Evolutionary conservation across 2,113 vertebrate species (phyloP), one percentile per base, ranked within the genome.

Genomic region (Riparia riparia): DNA sequence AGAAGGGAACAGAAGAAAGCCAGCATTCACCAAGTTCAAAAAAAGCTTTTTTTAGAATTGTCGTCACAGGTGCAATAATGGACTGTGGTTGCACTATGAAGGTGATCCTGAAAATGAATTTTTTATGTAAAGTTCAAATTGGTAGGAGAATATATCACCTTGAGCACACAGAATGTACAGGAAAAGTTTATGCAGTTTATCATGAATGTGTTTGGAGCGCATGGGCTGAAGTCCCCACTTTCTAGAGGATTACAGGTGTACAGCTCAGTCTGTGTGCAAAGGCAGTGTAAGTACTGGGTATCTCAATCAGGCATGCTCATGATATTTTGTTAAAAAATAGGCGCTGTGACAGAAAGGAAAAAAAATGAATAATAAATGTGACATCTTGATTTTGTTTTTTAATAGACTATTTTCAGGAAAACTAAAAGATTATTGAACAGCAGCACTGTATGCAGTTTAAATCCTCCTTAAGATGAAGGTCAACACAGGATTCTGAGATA

Each of bases 401-500:
- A 84, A 58, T 80, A 49, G 34, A 71, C 31, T 83, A 5, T 82
- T 94, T 96, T 91, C 41, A 92, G 61, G 25, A 60, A 79, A 93
- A 86, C 79, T 94, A 77, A 94, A 50, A 89, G 81, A 11, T 72
- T 49, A 90, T 74, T 91, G 85, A 93, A 80, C 16, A 68, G 60
- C 58, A 90, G 45, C 24, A 28, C 65, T 81, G 20, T 72, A 64
- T 2, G 8, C 61, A 80, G 63, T 80, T 90, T 79, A 97, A 96
- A 89, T 87, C 91, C 50, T 82, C 65, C 53, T 90, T 80, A 84
- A 88, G 71, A 86, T 70, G 58, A 96, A 95, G 85, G 91, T 96
- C 93, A 97, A 34, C 41, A 66, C 1, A 4, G 65, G 82, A 49
- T 77, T 83, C 70, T 74, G 68, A 77, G 82, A 80, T 51, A 86